Conservation (phyloP, 2,797 vertebrate species). For the Hoplostethus atlanticus region DNA sequence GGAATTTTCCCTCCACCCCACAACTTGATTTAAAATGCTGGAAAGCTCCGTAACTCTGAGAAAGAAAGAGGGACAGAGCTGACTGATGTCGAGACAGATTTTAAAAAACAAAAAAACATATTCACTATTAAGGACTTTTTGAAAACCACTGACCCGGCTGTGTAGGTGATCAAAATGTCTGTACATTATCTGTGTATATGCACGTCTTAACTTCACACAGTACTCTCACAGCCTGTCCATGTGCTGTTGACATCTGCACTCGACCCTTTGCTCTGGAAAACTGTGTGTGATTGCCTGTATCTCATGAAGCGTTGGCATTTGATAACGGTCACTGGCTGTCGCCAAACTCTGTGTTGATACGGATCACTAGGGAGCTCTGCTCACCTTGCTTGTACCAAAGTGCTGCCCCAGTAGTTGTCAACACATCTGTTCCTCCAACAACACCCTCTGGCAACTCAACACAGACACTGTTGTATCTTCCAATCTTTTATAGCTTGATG, state of each 20-base stretch:
- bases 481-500: conserved; percentile 53
- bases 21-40: conserved; percentile 49
- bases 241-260: conserved; percentile 74
- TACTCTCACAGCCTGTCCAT: conserved; percentile 74
- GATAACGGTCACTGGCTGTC: conserved; percentile 38
- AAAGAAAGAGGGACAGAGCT: conserved; percentile 50
- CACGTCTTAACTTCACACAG: conserved; percentile 76
- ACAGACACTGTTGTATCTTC: conserved; percentile 63
- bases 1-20: conserved; percentile 50
- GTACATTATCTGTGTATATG: conserved; percentile 80
- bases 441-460: conserved; percentile 73
- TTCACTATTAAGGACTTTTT: conserved; percentile 66
- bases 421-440: conserved; percentile 71
- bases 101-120: conserved; percentile 34
- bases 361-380: conserved; percentile 79
- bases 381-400: conserved; percentile 87
- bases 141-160: conserved; percentile 74
- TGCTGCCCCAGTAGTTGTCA: conserved; percentile 80
- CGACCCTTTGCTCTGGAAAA: conserved; percentile 78
- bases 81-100: conserved; percentile 49
- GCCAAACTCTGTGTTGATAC: conserved; percentile 67
- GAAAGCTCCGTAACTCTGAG: conserved; percentile 40
- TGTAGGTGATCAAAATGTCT: conserved; percentile 78
- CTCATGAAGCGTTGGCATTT: conserved; percentile 73
- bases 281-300: conserved; percentile 71